Base-by-base conservation (phyloP, 1,140 invertebrate species). In the Drosophila cardini region DNA sequence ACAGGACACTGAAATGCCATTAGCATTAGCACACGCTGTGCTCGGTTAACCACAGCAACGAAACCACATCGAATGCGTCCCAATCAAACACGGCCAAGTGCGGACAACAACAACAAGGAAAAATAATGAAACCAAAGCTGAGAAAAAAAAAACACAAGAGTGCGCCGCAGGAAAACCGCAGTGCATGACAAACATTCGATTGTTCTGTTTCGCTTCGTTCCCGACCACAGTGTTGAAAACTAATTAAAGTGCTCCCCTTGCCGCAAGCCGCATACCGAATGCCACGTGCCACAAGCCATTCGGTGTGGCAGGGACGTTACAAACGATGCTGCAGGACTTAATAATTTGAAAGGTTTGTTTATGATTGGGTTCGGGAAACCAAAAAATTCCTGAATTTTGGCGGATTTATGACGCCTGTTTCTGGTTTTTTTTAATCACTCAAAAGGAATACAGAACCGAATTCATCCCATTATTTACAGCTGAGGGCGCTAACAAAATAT, bases 1-100 rank as follows among this genome's bases (percentile, higher is more conserved):
- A 7, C 38, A 16, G 18, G 61, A 87, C 83, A 86, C 78, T 67
- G 72, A 86, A 86, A 87, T 76, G 76, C 72, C 83, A 86, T 86
- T 87, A 86, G 76, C 76, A 80, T 72, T 72, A 69, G 62, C 43
- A 21, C 71, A 69, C 45, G 71, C 58, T 60, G 71, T 36, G 84
- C 56, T 77, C 72, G 79, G 79, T 52, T 43, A 70, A 82, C 78
- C 82, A 67, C 82, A 82, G 55, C 83, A 72, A 45, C 67, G 72
- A 74, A 58, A 68, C 36, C 45, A 45, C 46, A 48, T 7, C 53
- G 16, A 10, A 72, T 42, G 68, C 30, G 48, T 52, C 11, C 11
- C 48, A 30, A 52, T 32, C 32, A 52, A 34, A 36, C 32, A 53
- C 15, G 32, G 15, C 13, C 50, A 53, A 53, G 0, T 26, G 21